phyloP scores from a whole-genome alignment of 2,113 vertebrate genomes.

The Myanophis thanlyinensis region DNA sequence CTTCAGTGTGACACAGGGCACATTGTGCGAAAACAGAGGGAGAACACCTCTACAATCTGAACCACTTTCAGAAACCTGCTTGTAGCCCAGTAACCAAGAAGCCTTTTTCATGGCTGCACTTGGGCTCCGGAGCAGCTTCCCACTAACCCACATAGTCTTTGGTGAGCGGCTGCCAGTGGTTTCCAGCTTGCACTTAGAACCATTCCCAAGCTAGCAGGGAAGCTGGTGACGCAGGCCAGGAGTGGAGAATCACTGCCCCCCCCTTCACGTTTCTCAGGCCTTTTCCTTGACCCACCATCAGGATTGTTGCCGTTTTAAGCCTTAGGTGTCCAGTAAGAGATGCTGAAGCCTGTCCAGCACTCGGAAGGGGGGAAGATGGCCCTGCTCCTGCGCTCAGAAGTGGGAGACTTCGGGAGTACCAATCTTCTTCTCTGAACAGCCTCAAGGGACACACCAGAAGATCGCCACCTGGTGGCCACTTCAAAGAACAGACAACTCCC shows the following conservation, averaged over 20 bases:
- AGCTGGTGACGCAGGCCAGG: background rate
- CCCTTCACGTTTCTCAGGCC: background rate
- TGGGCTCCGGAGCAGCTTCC: background rate
- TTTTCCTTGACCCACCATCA: background rate
- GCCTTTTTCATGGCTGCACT: background rate
- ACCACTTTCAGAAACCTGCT: background rate
- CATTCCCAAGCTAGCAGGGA: background rate
- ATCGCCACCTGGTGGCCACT: background rate
- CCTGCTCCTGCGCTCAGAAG: background rate
- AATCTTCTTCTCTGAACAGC: background rate
- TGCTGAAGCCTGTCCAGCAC: background rate
- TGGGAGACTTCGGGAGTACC: background rate
- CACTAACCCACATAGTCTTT: no score
- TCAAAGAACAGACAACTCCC: background rate
- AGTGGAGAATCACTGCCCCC: background rate
- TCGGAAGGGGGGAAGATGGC: background rate
- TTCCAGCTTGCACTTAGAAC: background rate
- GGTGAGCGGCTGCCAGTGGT: background rate
- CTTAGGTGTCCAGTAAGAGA: background rate
- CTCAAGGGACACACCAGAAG: background rate
- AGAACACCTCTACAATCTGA: no score
- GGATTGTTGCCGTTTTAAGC: background rate
- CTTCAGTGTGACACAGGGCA: background rate
- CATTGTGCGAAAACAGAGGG: background rate
- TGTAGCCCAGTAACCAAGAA: background rate